Evolutionary conservation across 2,888 invertebrate species (phyloP).

Genomic region (Eupeodes latifasciatus): DNA sequence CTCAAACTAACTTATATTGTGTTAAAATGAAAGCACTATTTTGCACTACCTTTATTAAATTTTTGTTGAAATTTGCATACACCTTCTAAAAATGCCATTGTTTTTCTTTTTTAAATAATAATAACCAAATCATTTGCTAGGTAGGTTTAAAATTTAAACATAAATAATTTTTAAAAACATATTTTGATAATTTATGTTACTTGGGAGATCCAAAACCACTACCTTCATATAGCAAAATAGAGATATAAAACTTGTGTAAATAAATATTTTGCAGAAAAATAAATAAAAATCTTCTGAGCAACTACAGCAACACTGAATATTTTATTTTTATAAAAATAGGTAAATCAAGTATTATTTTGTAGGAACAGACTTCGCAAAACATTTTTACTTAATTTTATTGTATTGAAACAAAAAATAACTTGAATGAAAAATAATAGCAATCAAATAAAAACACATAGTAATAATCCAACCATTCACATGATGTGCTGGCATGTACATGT

Average conservation of each 20-base stretch:
- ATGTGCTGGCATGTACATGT: too few species aligned
- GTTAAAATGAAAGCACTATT: not conserved
- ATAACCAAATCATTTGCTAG: not conserved
- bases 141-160: not conserved
- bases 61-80: not conserved
- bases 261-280: conserved; percentile 18
- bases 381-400: conserved; percentile 30
- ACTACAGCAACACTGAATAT: conserved; percentile 9
- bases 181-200: not conserved
- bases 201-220: not conserved
- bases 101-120: not conserved
- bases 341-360: conserved; percentile 49
- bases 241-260: conserved; percentile 13
- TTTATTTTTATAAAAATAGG: conserved; percentile 35
- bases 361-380: conserved; percentile 74
- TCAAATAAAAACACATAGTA: conserved; percentile 19
- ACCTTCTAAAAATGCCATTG: not conserved
- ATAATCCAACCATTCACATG: conserved; percentile 13
- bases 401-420: conserved; percentile 6
- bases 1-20: conserved; percentile 7
- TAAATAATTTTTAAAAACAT: not conserved
- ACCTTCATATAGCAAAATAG: not conserved
- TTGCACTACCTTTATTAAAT: not conserved
- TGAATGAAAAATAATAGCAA: conserved; percentile 15
- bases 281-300: conserved; percentile 10